phyloP scores from a whole-genome alignment of 2,888 invertebrate species.

The Cantharis rufa region DNA sequence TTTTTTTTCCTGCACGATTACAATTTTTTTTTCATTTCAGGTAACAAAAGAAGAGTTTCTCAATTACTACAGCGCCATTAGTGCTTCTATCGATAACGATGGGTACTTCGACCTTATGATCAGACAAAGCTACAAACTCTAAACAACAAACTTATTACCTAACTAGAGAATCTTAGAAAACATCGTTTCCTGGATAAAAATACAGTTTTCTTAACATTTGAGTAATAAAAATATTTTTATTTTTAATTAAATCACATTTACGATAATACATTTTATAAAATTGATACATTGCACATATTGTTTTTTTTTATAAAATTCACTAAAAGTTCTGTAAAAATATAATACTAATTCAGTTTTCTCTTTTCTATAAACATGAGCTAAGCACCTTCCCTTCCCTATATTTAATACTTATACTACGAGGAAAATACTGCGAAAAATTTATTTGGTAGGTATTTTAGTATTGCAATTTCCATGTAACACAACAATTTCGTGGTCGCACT shows the following conservation, averaged over 20 bases:
- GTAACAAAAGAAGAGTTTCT: conserved; percentile 91
- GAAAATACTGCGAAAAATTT: not conserved
- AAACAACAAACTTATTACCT: conserved; percentile 47
- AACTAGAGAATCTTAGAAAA: not conserved
- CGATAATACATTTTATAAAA: not conserved
- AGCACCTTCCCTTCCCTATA: not conserved
- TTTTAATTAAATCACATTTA: not conserved
- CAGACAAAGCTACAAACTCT: conserved; percentile 87
- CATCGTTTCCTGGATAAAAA: not conserved
- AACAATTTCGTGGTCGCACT: conserved; percentile 67
- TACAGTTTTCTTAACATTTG: not conserved
- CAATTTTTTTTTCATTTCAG: no score
- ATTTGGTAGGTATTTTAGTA: conserved; percentile 62
- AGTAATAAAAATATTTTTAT: not conserved
- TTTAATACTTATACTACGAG: not conserved
- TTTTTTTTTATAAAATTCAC: not conserved
- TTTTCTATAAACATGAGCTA: not conserved
- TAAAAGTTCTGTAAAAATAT: not conserved
- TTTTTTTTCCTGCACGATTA: no score
- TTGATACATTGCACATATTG: not conserved
- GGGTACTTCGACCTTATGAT: conserved; percentile 95
- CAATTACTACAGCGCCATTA: conserved; percentile 92
- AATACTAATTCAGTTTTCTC: not conserved
- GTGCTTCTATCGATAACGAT: conserved; percentile 93
- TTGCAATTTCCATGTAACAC: conserved; percentile 79